Percentiles rank a stretch among this genome's conserved stretches.
phyloP scores from a whole-genome alignment of 2,113 vertebrate species.

The Trichomycterus rosablanca region DNA sequence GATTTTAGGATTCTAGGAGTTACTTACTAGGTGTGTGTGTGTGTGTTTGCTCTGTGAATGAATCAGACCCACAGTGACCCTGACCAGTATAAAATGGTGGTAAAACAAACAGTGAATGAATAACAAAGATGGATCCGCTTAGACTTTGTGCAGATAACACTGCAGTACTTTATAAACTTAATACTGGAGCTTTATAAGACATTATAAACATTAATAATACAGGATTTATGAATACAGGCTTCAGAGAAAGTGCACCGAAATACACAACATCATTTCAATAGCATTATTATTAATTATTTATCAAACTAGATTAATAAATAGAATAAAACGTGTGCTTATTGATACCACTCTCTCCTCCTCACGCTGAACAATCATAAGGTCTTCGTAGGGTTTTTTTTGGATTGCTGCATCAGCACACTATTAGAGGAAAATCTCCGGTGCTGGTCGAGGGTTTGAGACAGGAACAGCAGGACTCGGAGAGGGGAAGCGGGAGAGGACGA shows the following conservation, averaged over 20 bases:
- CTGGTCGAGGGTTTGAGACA: slow-evolving; percentile 9
- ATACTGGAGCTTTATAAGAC: neutral
- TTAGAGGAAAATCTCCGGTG: slow-evolving; percentile 28
- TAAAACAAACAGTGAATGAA: no score
- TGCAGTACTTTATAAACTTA: neutral
- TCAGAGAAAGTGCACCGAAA: slow-evolving; percentile 4
- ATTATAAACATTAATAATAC: neutral
- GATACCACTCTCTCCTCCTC: slow-evolving; percentile 10
- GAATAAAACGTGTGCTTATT: slow-evolving; percentile 41
- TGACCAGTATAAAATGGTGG: no score
- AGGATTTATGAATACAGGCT: slow-evolving; percentile 1
- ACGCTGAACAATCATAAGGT: slow-evolving; percentile 30
- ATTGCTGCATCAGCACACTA: slow-evolving; percentile 21
- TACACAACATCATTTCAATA: no score
- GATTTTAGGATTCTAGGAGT: no score
- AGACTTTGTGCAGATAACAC: neutral
- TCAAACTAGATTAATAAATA: neutral
- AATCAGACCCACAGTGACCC: no score
- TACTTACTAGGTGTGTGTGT: no score
- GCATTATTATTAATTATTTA: neutral
- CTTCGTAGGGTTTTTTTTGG: slow-evolving; percentile 8
- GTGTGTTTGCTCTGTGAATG: no score
- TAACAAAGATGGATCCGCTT: no score
- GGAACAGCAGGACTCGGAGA: neutral
- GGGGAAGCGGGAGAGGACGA: neutral